phyloP scores from a whole-genome alignment of 2,113 vertebrate species.

The Hippocampus abdominalis region DNA sequence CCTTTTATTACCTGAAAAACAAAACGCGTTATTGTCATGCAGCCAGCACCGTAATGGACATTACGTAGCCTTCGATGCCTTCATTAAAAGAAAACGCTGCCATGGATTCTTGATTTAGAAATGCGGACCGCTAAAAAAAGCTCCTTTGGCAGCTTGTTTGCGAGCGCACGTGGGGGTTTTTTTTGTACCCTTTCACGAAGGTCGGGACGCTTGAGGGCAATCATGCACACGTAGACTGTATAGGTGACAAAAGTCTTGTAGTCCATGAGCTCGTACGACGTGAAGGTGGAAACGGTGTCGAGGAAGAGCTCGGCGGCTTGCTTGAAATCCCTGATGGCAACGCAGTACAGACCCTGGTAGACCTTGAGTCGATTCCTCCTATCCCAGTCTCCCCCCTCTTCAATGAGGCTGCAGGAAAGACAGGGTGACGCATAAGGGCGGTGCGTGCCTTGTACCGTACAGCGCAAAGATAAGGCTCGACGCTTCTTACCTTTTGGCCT shows the following conservation, averaged over 20 bases:
- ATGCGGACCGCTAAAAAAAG: neutral
- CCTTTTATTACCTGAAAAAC: slow-evolving; percentile 89
- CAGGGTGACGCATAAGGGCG: too few relatives aligned
- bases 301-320: slow-evolving; percentile 97
- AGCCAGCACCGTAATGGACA: neutral
- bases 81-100: neutral
- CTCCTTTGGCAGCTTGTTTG: neutral
- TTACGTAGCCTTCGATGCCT: neutral
- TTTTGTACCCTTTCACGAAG: slow-evolving; percentile 89
- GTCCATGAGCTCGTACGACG: slow-evolving; percentile 99
- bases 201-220: slow-evolving; percentile 92
- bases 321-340: slow-evolving; percentile 95
- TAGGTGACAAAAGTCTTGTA: slow-evolving; percentile 99
- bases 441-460: neutral
- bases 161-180: neutral
- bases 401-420: slow-evolving; percentile 81
- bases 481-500: slow-evolving; percentile 86
- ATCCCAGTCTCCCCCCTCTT: slow-evolving; percentile 98
- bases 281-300: slow-evolving; percentile 96
- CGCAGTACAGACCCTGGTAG: slow-evolving; percentile 96
- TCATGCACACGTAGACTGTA: slow-evolving; percentile 98
- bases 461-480: neutral
- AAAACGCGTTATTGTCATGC: neutral
- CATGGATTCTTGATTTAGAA: neutral
- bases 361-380: slow-evolving; percentile 95